Conservation (phyloP, 2,113 vertebrate genomes). For the Leptobrachium leishanense region DNA sequence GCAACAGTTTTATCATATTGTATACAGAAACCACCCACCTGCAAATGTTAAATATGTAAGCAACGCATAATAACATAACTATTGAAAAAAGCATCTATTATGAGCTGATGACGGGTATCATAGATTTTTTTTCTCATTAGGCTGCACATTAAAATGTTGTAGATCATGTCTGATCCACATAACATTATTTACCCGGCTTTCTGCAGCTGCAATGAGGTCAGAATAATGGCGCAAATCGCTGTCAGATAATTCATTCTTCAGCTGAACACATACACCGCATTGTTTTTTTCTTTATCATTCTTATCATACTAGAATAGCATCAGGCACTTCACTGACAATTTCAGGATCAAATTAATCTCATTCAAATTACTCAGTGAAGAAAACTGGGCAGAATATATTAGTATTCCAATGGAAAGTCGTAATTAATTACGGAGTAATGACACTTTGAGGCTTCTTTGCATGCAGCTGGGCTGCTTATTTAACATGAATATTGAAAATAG, state of each 20-base stretch:
- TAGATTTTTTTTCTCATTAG: constrained; percentile 26
- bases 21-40: too few relatives aligned
- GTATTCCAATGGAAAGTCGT: constrained; percentile 27
- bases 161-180: constrained; percentile 17
- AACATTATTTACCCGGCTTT: constrained; percentile 23
- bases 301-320: constrained; percentile 10
- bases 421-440: constrained; percentile 49
- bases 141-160: constrained; percentile 14
- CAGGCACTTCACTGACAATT: constrained; percentile 30
- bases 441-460: constrained; percentile 26
- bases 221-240: not conserved
- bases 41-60: not conserved
- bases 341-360: constrained; percentile 28
- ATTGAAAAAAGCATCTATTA: constrained; percentile 8
- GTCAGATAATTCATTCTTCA: constrained; percentile 26
- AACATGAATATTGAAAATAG: constrained; percentile 13
- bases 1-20: too few relatives aligned
- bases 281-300: constrained; percentile 45
- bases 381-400: constrained; percentile 45
- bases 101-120: constrained; percentile 9
- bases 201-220: constrained; percentile 25
- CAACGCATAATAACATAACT: not conserved
- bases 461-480: constrained; percentile 35
- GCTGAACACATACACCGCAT: constrained; percentile 3
- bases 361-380: rapidly evolving